Evolutionary conservation across 2,113 vertebrate genomes (phyloP).

Genomic region (Ctenomys sociabilis): DNA sequence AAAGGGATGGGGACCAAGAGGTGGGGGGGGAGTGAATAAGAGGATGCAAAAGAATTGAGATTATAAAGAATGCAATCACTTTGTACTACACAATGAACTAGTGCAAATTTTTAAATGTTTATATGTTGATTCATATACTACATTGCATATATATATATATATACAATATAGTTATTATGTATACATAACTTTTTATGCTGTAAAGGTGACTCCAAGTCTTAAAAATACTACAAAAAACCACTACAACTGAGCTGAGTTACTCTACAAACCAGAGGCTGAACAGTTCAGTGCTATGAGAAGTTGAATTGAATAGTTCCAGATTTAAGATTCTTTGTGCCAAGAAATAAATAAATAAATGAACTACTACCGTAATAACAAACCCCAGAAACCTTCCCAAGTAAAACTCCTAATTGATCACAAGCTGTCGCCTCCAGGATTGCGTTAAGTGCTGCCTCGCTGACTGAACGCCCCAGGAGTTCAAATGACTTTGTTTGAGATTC

Average conservation of each 20-base stretch:
- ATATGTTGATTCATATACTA: not conserved
- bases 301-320: conserved; percentile 76
- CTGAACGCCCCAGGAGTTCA: conserved; percentile 81
- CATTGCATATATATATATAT: not conserved
- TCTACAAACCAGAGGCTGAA: conserved; percentile 52
- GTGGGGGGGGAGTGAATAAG: not conserved
- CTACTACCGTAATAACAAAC: conserved; percentile 78
- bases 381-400: conserved; percentile 77
- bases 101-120: not conserved
- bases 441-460: conserved; percentile 81
- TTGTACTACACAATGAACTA: not conserved
- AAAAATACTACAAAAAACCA: conserved; percentile 55
- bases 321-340: conserved; percentile 67
- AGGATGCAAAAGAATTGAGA: not conserved
- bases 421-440: conserved; percentile 77
- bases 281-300: conserved; percentile 52
- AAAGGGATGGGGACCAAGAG: not conserved
- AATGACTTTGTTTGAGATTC: conserved; percentile 82
- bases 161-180: not conserved
- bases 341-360: conserved; percentile 82
- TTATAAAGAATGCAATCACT: not conserved
- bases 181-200: not conserved
- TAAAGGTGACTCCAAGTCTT: not conserved
- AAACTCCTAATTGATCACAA: conserved; percentile 80
- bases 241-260: conserved; percentile 44